A percentile compares a stretch with the other conserved stretches of the same genome.
Evolutionary conservation across 2,113 vertebrate genomes (phyloP).

Genomic region (Sebastes fasciatus): DNA sequence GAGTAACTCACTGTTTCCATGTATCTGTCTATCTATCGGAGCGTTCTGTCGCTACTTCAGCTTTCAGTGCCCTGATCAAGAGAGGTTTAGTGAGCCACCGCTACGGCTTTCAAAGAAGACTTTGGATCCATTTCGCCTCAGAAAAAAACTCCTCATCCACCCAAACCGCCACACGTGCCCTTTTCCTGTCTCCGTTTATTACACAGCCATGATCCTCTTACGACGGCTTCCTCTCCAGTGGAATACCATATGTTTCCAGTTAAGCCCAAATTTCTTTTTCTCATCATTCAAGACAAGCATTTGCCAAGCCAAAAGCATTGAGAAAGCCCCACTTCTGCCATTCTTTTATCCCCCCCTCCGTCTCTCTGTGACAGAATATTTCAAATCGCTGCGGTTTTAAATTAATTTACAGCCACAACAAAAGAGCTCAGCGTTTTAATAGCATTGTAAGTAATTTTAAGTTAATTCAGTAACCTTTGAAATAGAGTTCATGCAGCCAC

Average conservation of each 20-base stretch:
- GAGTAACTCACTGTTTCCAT: conserved; percentile 49
- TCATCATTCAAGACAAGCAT: conserved; percentile 94
- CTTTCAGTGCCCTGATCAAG: conserved; percentile 61
- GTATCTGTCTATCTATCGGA: background rate
- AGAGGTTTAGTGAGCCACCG: conserved; percentile 61
- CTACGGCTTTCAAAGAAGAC: conserved; percentile 60
- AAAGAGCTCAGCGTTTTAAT: conserved; percentile 92
- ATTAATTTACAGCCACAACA: conserved; percentile 98
- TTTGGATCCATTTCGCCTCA: conserved; percentile 56
- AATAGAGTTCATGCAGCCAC: conserved; percentile 91
- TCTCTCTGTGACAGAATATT: conserved; percentile 90
- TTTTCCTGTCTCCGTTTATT: conserved; percentile 82
- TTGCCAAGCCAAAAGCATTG: conserved; percentile 94
- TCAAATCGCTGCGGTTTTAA: conserved; percentile 94
- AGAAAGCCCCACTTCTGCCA: conserved; percentile 87
- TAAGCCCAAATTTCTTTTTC: conserved; percentile 96
- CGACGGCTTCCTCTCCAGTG: conserved; percentile 88
- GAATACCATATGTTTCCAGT: conserved; percentile 97
- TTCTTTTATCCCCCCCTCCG: conserved; percentile 38
- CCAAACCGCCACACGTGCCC: conserved; percentile 85
- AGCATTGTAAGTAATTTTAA: conserved; percentile 96
- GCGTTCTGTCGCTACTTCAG: conserved; percentile 36
- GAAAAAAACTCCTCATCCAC: conserved; percentile 76
- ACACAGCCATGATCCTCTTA: conserved; percentile 81
- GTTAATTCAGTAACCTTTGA: conserved; percentile 96